Percentiles rank a stretch among this genome's conserved stretches.
These are phyloP conservation scores for human DNA, from an alignment of 2,113 vertebrate species.

Conservation along the genomic window GRCh38 chr9:14100501-14101000, in stretches of 20 bases:
- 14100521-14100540: too few relatives aligned
- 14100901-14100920: background rate
- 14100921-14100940: background rate
- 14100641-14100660: too few relatives aligned
- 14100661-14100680: too few relatives aligned
- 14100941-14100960: background rate
- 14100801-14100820: background rate
- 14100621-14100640: too few relatives aligned
- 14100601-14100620: too few relatives aligned
- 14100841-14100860: background rate
- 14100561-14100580: too few relatives aligned
- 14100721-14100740: background rate
- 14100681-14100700: too few relatives aligned
- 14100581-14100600: too few relatives aligned
- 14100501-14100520: too few relatives aligned
- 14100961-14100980: conserved; percentile 9
- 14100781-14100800: background rate
- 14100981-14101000: conserved; percentile 13
- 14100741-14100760: conserved; percentile 2
- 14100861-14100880: background rate
- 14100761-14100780: background rate
- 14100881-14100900: background rate
- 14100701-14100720: too few relatives aligned
- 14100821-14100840: background rate
- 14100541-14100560: too few relatives aligned